A percentile compares a stretch with the other conserved stretches of the same genome.
Evolutionary conservation across 1,140 invertebrate genomes (phyloP).

Genomic region (Calliopsis andreniformis): DNA sequence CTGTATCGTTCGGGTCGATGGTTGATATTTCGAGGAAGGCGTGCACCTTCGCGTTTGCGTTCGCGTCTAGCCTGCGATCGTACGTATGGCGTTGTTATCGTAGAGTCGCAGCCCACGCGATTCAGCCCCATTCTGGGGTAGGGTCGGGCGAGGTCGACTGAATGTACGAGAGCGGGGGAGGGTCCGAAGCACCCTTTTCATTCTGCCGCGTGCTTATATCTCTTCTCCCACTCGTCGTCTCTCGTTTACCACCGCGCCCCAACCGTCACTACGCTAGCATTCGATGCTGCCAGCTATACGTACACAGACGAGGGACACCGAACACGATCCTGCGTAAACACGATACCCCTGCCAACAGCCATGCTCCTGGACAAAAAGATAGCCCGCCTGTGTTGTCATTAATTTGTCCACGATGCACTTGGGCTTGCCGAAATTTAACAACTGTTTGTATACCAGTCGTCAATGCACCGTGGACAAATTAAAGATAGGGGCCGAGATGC

Average conservation of each 20-base stretch:
- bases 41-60: neutral
- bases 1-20: too few species aligned
- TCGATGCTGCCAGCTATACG: constrained; percentile 9
- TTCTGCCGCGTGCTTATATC: constrained; percentile 2
- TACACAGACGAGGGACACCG: constrained; percentile 17
- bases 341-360: constrained; percentile 41
- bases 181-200: constrained; percentile 13
- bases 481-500: too few species aligned
- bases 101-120: constrained; percentile 63
- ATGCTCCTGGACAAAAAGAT: neutral
- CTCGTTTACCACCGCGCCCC: constrained; percentile 44
- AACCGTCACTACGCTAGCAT: constrained; percentile 27
- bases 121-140: constrained; percentile 45
- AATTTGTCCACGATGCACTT: too few species aligned
- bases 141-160: neutral
- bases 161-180: neutral
- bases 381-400: too few species aligned
- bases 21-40: too few species aligned
- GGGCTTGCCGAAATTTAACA: too few species aligned
- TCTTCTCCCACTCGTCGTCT: constrained; percentile 27
- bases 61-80: neutral
- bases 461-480: too few species aligned
- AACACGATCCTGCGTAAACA: constrained; percentile 65
- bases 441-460: too few species aligned
- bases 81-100: constrained; percentile 58